Conservation (phyloP, 2,888 invertebrate genomes). For the Sphecodes monilicornis region DNA sequence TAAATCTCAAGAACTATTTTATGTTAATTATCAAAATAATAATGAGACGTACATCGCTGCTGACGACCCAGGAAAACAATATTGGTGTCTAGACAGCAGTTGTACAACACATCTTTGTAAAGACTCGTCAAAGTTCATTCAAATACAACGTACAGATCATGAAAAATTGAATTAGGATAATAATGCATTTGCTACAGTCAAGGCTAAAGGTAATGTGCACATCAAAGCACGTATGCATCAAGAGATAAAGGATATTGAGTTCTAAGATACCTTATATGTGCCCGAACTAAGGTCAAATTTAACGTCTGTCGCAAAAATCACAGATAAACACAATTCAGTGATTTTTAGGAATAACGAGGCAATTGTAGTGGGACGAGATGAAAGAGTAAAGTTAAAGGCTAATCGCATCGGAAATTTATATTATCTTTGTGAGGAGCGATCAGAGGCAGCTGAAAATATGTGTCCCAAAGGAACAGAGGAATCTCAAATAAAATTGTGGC, state of each 20-base stretch:
- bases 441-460: not conserved
- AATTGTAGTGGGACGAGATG: not conserved
- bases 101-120: constrained; percentile 10
- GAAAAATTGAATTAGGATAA: constrained; percentile 8
- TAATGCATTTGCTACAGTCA: constrained; percentile 5
- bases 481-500: constrained; percentile 32
- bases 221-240: not conserved
- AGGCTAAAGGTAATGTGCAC: not conserved
- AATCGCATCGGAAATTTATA: too few relatives aligned
- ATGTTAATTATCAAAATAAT: constrained; percentile 8
- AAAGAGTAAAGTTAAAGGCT: too few relatives aligned
- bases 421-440: too few relatives aligned
- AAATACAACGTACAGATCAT: not conserved
- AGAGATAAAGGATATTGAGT: constrained; percentile 4
- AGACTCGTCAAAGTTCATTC: constrained; percentile 12
- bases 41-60: constrained; percentile 19
- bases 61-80: not conserved
- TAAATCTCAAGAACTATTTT: constrained; percentile 15
- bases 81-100: not conserved
- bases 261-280: constrained; percentile 7
- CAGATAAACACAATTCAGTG: not conserved
- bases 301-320: constrained; percentile 2
- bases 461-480: not conserved
- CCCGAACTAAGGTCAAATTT: constrained; percentile 12
- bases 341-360: constrained; percentile 18